phyloP scores from a whole-genome alignment of 92 coral and sea anemone species.

The Parazoanthus atlanticus region DNA sequence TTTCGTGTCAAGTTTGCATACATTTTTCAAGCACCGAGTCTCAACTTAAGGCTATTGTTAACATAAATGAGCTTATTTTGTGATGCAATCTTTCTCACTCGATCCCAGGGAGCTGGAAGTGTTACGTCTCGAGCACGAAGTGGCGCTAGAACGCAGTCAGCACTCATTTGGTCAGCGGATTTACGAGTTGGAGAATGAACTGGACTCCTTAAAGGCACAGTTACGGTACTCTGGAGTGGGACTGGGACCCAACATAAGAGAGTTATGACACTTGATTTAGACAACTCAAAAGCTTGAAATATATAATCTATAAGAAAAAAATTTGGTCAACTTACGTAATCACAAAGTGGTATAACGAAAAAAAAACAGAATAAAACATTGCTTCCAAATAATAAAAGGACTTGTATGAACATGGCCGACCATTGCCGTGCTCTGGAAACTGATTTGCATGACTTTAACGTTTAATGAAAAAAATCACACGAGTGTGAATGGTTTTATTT shows the following conservation, averaged over 20 bases:
- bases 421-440: no score
- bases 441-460: no score
- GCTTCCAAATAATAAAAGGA: not conserved
- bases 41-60: not conserved
- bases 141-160: not conserved
- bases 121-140: slow-evolving; percentile 6
- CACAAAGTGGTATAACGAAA: no score
- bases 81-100: not conserved
- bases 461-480: no score
- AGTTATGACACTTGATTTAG: not conserved
- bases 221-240: not conserved
- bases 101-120: not conserved
- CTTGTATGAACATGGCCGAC: no score
- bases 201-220: not conserved
- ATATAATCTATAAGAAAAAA: not conserved
- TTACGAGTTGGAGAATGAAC: slow-evolving; percentile 15
- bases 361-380: not conserved
- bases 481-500: no score
- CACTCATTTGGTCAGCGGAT: slow-evolving; percentile 15
- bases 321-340: no score
- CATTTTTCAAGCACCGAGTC: not conserved
- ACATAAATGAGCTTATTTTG: not conserved
- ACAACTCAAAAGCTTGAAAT: no score
- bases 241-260: not conserved
- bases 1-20: no score